Conservation (phyloP, 1,140 invertebrate genomes). For the Calephelis virginiensis region DNA sequence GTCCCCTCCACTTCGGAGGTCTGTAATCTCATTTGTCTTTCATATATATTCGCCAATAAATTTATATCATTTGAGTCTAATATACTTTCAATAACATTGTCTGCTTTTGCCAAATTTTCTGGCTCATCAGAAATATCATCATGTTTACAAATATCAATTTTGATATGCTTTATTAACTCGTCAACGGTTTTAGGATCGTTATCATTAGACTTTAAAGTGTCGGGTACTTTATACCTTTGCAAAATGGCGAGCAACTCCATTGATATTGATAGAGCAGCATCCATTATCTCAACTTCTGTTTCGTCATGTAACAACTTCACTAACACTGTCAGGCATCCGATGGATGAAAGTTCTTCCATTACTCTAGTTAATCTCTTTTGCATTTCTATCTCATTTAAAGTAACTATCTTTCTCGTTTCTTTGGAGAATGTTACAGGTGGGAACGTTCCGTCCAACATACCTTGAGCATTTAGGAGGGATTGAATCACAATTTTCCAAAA, state of each 20-base stretch:
- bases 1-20: conserved; percentile 25
- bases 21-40: conserved; percentile 54
- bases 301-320: conserved; percentile 83
- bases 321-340: conserved; percentile 84
- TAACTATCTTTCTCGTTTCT: conserved; percentile 86
- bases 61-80: conserved; percentile 62
- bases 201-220: conserved; percentile 43
- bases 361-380: conserved; percentile 82
- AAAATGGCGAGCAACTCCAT: conserved; percentile 80
- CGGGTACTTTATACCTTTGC: conserved; percentile 78
- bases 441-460: conserved; percentile 88
- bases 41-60: conserved; percentile 61
- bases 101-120: conserved; percentile 31
- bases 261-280: conserved; percentile 79
- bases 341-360: conserved; percentile 81
- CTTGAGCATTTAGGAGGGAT: conserved; percentile 83
- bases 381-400: conserved; percentile 83
- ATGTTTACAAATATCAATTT: conserved; percentile 30
- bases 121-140: conserved; percentile 24
- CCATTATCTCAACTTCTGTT: conserved; percentile 84
- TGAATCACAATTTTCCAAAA: conserved; percentile 86
- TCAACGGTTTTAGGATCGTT: conserved; percentile 46
- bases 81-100: conserved; percentile 66
- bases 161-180: conserved; percentile 45
- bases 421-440: conserved; percentile 88